Evolutionary conservation across 2,113 vertebrate species (phyloP), one percentile per base, ranked within the genome.

Genomic region (Chloropsis hardwickii): DNA sequence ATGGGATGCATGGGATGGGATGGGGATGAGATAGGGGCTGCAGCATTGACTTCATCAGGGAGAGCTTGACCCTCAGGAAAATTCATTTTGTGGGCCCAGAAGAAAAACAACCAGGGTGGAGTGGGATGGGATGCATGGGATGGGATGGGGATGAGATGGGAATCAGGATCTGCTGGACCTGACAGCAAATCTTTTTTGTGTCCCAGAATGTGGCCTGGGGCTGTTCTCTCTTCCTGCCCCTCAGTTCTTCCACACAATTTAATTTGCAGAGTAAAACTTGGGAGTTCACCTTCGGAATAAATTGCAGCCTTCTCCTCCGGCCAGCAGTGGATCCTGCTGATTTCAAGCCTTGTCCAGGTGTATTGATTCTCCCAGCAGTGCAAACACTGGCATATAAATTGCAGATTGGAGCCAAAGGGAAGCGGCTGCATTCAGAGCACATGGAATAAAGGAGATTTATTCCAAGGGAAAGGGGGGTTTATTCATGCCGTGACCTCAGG

Each of bases 331-430:
- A 16, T 71, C 23, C 81, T 85, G 88, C 66, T 82, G 79, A n/a
- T 82, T 76, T 61, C 76, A 25, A 61, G 45, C 29, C 88, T 28
- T 56, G 57, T 23, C 81, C 83, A 79, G 74, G 74, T 80, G 42
- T 72, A 94, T 92, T 80, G 94, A 92, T 97, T 65, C 74, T 47
- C 27, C 6, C 90, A 88, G 74, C 87, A 85, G 57, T 48, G 70
- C 85, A 74, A 91, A 67, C 53, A 60, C 39, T 53, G 74, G 62
- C 66, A 77, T 64, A 88, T 15, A 56, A 92, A 91, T 76, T 91
- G 90, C 57, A 87, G 70, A 79, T 88, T 24, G 74, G 66, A 93
- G 81, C 44, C 90, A 69, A 69, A 56, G 78, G 74, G 44, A 78
- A 37, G 74, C 0, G 4, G 57, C 56, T 92, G 65, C 70, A 82